Percentiles rank a stretch among this genome's conserved stretches.
Evolutionary conservation across 2,888 invertebrate genomes (phyloP).

Genomic region (Phengaris arion): DNA sequence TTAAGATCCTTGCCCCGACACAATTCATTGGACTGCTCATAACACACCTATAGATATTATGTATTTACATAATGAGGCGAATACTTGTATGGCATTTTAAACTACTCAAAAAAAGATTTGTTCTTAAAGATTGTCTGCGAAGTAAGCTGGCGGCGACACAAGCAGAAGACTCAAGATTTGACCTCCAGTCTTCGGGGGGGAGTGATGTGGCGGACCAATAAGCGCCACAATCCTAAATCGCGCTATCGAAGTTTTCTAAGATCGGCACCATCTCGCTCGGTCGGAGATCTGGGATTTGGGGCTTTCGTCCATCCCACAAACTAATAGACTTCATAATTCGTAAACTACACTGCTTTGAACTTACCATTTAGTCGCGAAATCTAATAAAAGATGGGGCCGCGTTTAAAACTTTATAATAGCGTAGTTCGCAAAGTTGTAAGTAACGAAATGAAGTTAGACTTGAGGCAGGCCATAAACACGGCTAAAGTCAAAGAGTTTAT

Average conservation of each 20-base stretch:
- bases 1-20: conserved; percentile 23
- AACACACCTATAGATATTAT: background rate
- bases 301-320: no score
- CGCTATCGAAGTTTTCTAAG: no score
- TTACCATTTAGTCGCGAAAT: conserved; percentile 21
- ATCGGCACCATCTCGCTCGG: no score
- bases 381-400: conserved; percentile 26
- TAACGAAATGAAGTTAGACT: conserved; percentile 30
- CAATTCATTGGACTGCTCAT: background rate
- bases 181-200: no score
- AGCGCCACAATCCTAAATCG: no score
- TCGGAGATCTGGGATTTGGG: no score
- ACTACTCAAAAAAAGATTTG: no score
- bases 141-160: no score
- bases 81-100: background rate
- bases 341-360: conserved; percentile 13
- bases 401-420: conserved; percentile 30
- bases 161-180: no score
- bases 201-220: no score
- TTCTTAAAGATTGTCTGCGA: no score
- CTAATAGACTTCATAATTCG: conserved; percentile 1
- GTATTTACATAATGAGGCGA: background rate
- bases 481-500: conserved; percentile 25
- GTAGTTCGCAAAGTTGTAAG: conserved; percentile 29
- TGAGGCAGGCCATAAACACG: conserved; percentile 29